Percentiles rank a stretch among this genome's conserved stretches.
phyloP scores from a whole-genome alignment of 2,113 vertebrate species.

The Grus americana region DNA sequence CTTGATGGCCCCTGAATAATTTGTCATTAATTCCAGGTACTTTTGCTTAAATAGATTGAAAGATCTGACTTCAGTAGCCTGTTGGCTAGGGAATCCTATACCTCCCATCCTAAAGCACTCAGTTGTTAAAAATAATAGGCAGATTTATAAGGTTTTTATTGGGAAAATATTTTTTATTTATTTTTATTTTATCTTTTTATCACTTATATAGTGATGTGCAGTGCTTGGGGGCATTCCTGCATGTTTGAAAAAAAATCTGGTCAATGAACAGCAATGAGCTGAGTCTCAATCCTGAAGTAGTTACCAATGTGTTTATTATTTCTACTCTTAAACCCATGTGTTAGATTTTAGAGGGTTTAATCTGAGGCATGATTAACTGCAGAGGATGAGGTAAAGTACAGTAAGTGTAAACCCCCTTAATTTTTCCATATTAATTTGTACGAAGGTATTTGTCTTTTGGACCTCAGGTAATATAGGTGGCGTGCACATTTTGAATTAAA shows the following conservation, averaged over 20 bases:
- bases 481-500: neutral
- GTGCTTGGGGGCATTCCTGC: fast-evolving
- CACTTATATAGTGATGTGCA: neutral
- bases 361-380: neutral
- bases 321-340: neutral
- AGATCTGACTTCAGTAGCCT: neutral
- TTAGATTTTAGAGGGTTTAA: neutral
- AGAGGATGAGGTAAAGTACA: neutral
- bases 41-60: neutral
- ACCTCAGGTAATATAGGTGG: neutral
- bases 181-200: neutral
- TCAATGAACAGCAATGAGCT: neutral
- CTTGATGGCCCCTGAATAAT: neutral
- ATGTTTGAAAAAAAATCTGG: neutral
- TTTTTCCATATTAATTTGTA: neutral
- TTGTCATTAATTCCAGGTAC: neutral
- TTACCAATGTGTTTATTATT: neutral
- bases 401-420: neutral
- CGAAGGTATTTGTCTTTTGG: neutral
- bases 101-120: neutral
- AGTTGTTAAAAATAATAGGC: neutral
- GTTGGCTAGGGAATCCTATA: neutral
- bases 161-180: neutral
- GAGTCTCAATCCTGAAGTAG: neutral
- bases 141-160: neutral